These are phyloP conservation scores for Epizoanthus rinbou DNA, from an alignment of 92 coral and sea anemone species.

Conservation along the genomic window DNA sequence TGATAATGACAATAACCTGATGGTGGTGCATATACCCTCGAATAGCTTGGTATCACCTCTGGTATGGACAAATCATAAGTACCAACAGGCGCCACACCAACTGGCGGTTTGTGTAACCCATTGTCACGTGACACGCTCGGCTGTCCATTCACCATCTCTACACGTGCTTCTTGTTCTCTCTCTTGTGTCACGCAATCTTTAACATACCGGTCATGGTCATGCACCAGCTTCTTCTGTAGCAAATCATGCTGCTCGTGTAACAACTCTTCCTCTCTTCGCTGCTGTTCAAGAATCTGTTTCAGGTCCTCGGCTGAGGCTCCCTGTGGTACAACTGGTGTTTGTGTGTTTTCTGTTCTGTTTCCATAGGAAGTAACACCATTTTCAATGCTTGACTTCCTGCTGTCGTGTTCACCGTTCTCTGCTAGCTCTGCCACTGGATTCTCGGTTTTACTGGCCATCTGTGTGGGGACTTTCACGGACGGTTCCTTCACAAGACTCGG, in stretches of 20 bases:
- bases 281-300: constrained; percentile 63
- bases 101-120: constrained; percentile 38
- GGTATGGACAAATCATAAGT: constrained; percentile 75
- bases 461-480: constrained; percentile 47
- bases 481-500: constrained; percentile 66
- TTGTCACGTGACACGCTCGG: constrained; percentile 53
- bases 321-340: constrained; percentile 31
- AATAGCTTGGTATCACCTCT: constrained; percentile 71
- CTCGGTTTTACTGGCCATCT: constrained; percentile 25
- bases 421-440: background rate
- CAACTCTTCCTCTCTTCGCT: constrained; percentile 69
- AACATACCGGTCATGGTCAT: constrained; percentile 71
- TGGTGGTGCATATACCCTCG: constrained; percentile 52
- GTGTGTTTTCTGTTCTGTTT: background rate
- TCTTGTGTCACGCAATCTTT: constrained; percentile 57
- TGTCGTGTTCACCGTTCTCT: background rate
- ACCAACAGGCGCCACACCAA: constrained; percentile 64
- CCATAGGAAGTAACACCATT: background rate
- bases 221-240: constrained; percentile 71
- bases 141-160: constrained; percentile 72
- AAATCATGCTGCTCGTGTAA: constrained; percentile 77
- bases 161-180: constrained; percentile 53
- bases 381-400: constrained; percentile 12
- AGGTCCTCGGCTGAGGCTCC: constrained; percentile 61
- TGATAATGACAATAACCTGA: constrained; percentile 40